These are phyloP conservation scores for Hucho hucho DNA, from an alignment of 2,113 vertebrate species.

Conservation along the genomic window DNA sequence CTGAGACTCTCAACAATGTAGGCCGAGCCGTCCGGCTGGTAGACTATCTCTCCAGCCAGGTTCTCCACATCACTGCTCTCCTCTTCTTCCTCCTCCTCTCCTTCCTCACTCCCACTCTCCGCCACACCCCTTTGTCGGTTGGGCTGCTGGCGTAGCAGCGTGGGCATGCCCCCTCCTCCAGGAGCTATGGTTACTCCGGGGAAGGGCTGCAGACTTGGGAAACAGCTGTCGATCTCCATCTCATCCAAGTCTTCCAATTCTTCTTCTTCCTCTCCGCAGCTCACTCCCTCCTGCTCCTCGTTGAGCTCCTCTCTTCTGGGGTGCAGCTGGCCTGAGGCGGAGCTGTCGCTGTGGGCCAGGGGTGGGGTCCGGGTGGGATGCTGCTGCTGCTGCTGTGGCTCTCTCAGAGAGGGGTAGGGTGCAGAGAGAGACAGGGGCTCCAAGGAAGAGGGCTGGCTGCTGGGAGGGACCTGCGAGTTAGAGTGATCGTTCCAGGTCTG, in stretches of 20 bases:
- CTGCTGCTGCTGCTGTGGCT: slow-evolving; percentile 68
- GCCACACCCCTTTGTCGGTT: slow-evolving; percentile 62
- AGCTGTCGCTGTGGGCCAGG: slow-evolving; percentile 60
- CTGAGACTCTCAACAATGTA: slow-evolving; percentile 98
- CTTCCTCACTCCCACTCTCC: slow-evolving; percentile 90
- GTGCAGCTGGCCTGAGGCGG: slow-evolving; percentile 64
- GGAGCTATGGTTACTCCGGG: slow-evolving; percentile 72
- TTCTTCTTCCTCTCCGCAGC: slow-evolving; percentile 83
- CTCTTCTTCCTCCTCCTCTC: slow-evolving; percentile 89
- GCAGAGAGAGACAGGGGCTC: slow-evolving; percentile 78
- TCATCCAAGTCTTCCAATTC: slow-evolving; percentile 93
- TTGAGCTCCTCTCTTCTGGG: slow-evolving; percentile 74
- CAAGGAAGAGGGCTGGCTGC: slow-evolving; percentile 85
- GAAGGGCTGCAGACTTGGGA: slow-evolving; percentile 79
- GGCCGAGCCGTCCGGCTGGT: slow-evolving; percentile 97
- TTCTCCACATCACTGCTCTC: slow-evolving; percentile 98
- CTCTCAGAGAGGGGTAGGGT: slow-evolving; percentile 73
- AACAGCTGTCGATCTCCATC: slow-evolving; percentile 84
- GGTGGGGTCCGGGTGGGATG: slow-evolving; percentile 65
- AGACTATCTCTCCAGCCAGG: slow-evolving; percentile 98
- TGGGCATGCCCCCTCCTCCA: slow-evolving; percentile 74
- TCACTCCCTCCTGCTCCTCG: slow-evolving; percentile 79
- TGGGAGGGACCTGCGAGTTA: slow-evolving; percentile 87
- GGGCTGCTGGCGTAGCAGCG: slow-evolving; percentile 73
- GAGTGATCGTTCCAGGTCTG: slow-evolving; percentile 92